Conservation (phyloP, 2,797 vertebrate genomes). For the Smutsia temminckii region DNA sequence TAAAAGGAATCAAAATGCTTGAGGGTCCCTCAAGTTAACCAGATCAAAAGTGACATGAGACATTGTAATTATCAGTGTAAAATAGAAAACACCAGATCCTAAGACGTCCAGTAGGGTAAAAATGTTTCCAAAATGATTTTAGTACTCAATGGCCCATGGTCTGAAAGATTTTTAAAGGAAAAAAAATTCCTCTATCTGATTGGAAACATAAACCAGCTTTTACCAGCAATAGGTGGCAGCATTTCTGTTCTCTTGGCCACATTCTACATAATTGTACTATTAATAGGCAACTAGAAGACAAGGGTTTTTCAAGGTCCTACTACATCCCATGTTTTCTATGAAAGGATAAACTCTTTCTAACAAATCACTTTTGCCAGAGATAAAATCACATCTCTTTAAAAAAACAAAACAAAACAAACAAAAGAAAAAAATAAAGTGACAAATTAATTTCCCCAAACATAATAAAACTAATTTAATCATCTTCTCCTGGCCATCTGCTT, state of each 20-base stretch:
- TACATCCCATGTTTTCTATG: slow-evolving; percentile 47
- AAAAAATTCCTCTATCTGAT: neutral
- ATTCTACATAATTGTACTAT: neutral
- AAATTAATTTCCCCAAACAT: slow-evolving; percentile 85
- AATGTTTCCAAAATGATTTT: neutral
- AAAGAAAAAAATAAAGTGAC: slow-evolving; percentile 78
- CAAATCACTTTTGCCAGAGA: slow-evolving; percentile 65
- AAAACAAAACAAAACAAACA: neutral
- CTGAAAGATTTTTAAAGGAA: slow-evolving; percentile 12
- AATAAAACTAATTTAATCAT: slow-evolving; percentile 84
- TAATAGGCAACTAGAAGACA: slow-evolving; percentile 47
- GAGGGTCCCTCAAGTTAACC: neutral
- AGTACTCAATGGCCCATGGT: neutral
- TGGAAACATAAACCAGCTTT: slow-evolving; percentile 23
- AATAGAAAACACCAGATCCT: neutral
- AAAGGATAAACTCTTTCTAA: slow-evolving; percentile 52
- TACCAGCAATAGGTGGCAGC: slow-evolving; percentile 68
- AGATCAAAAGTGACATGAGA: neutral
- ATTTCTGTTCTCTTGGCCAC: slow-evolving; percentile 56
- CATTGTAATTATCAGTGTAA: neutral
- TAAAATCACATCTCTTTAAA: slow-evolving; percentile 62
- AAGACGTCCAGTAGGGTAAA: neutral
- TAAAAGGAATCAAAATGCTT: slow-evolving; percentile 22
- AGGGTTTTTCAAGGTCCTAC: neutral
- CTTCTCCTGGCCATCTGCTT: slow-evolving; percentile 83